phyloP scores from a whole-genome alignment of 92 coral and sea anemone genomes.

The Zoanthus sociatus region DNA sequence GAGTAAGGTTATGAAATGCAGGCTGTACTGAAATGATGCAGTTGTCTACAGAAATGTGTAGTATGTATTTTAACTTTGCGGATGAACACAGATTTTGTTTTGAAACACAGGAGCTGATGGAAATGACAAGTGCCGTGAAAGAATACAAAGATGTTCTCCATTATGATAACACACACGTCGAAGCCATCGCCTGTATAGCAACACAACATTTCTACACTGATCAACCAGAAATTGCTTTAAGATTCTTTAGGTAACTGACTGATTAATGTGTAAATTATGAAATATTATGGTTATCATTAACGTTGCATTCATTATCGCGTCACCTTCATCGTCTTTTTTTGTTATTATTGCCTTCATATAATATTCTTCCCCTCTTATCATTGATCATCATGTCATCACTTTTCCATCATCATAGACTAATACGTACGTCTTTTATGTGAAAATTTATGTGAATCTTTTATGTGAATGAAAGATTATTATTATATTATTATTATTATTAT shows the following conservation, averaged over 20 bases:
- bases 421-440: no score
- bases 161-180: slow-evolving; percentile 93
- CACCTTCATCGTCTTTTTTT: not conserved
- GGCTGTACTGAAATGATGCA: no score
- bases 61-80: not conserved
- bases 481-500: no score
- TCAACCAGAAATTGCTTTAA: slow-evolving; percentile 95
- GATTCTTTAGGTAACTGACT: slow-evolving; percentile 82
- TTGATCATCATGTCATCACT: not conserved
- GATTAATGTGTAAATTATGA: no score
- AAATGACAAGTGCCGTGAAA: slow-evolving; percentile 93
- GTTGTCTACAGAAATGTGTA: no score
- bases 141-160: slow-evolving; percentile 89
- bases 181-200: slow-evolving; percentile 97
- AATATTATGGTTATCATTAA: not conserved
- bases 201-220: slow-evolving; percentile 99
- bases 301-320: not conserved
- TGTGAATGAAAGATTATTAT: no score
- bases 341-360: not conserved
- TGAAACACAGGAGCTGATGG: slow-evolving; percentile 75
- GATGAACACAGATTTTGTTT: not conserved
- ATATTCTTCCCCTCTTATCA: not conserved
- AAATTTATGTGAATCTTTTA: no score
- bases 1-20: no score
- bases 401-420: not conserved